phyloP scores from a whole-genome alignment of 2,888 invertebrate species.

The Diarsia brunnea region DNA sequence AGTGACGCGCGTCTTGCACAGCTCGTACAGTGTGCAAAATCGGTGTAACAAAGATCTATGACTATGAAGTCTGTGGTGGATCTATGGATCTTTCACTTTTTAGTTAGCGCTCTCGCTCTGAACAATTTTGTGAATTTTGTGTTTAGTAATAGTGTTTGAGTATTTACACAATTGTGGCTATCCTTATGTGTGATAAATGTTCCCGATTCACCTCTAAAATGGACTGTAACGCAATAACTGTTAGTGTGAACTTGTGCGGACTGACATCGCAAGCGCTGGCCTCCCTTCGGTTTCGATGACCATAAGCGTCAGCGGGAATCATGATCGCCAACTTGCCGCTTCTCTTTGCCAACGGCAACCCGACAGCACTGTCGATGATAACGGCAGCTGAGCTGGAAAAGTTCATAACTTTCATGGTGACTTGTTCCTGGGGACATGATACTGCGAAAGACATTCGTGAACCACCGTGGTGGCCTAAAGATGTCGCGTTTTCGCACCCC shows the following conservation, averaged over 20 bases:
- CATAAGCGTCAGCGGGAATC: constrained; percentile 83
- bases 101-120: constrained; percentile 80
- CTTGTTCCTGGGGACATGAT: constrained; percentile 93
- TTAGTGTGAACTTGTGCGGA: constrained; percentile 78
- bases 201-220: constrained; percentile 69
- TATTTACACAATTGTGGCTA: constrained; percentile 61
- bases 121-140: constrained; percentile 76
- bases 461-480: constrained; percentile 94
- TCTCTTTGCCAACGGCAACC: constrained; percentile 93
- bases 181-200: constrained; percentile 75
- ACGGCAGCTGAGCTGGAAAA: constrained; percentile 92
- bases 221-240: constrained; percentile 79
- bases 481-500: constrained; percentile 92
- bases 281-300: constrained; percentile 85
- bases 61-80: constrained; percentile 72
- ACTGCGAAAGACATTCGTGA: constrained; percentile 90
- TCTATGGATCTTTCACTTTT: constrained; percentile 82
- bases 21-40: constrained; percentile 34
- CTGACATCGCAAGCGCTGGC: constrained; percentile 85
- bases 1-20: constrained; percentile 38
- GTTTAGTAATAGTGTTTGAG: constrained; percentile 57
- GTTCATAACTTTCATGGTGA: constrained; percentile 94
- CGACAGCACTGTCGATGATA: constrained; percentile 92
- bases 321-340: constrained; percentile 94
- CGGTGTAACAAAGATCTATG: constrained; percentile 61